Evolutionary conservation across 1,140 invertebrate species (phyloP), one percentile per base, ranked within the genome.

Genomic region (Atta texana): DNA sequence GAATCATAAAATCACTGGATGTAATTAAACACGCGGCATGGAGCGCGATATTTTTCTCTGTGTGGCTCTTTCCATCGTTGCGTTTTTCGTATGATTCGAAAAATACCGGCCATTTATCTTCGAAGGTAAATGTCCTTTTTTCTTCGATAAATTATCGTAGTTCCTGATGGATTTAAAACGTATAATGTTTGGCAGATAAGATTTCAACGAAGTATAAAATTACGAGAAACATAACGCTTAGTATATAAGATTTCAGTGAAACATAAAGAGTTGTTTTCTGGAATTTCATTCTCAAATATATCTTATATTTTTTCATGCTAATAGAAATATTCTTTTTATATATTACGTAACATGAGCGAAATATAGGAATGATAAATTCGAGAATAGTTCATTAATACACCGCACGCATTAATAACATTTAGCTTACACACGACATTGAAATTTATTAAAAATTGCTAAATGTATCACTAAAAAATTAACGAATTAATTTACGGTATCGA

Each of bases 31-130:
- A 85, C 85, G 57, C 72, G 39, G 78, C 51, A 76, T 69, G 59
- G 53, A 64, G 49, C 51, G 21, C 75, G 89, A 85, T 89, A 85
- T 90, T 90, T 88, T 88, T 88, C 88, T 84, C 57, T 69, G 24
- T 18, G 53, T 59, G 53, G 28, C 76, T 81, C 63, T 69, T 63
- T 86, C 76, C 61, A n/a, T 78, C 75, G 77, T 84, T 71, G 74
- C 77, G 78, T 91, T 92, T 89, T 82, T 89, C 86, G 89, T 61
- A 34, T 31, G 80, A 28, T 84, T 75, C 80, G 80, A 84, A 84
- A 84, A 84, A 84, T 84, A 84, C 69, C 55, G 55, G 80, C 80
- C 80, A 84, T 84, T 84, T 84, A 84, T 84, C 80, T 84, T 49
- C 69, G 24, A 74, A 61, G 69, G 80, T 74, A 84, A 74, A 74